phyloP scores from a whole-genome alignment of 2,797 vertebrate genomes.

The Muraenolepis orangiensis region DNA sequence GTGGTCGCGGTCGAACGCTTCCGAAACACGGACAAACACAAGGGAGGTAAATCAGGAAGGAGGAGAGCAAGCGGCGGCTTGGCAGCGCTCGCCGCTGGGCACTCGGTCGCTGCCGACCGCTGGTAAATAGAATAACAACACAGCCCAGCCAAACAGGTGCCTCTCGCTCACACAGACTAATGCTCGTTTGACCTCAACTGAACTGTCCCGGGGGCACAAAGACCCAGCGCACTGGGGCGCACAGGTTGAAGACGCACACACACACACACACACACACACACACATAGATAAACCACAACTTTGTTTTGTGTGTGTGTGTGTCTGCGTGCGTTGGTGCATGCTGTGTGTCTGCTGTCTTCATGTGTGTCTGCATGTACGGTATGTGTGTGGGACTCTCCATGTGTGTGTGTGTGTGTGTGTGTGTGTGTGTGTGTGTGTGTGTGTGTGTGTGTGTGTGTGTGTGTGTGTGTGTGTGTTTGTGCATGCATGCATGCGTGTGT shows the following conservation, averaged over 20 bases:
- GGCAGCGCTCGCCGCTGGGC: no score
- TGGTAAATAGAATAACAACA: not conserved
- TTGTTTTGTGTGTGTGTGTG: not conserved
- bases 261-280: constrained; percentile 27
- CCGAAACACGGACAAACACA: no score
- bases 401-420: constrained; percentile 4
- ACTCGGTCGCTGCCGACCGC: no score
- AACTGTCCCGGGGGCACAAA: constrained; percentile 26
- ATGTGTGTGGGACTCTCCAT: not conserved
- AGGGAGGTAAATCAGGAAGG: no score
- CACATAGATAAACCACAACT: constrained; percentile 24
- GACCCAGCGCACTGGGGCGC: constrained; percentile 53
- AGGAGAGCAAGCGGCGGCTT: no score
- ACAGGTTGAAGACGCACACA: no score
- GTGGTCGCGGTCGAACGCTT: no score
- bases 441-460: constrained; percentile 10
- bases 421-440: constrained; percentile 3
- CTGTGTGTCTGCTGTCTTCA: constrained; percentile 7
- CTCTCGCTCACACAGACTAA: constrained; percentile 31
- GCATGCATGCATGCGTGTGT: not conserved
- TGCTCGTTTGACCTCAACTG: constrained; percentile 39
- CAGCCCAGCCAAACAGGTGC: constrained; percentile 38
- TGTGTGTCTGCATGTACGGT: not conserved
- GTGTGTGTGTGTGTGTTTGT: constrained; percentile 24
- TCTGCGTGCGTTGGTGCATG: not conserved